Conservation (phyloP, 1,140 invertebrate genomes). For the Onthophagus taurus region DNA sequence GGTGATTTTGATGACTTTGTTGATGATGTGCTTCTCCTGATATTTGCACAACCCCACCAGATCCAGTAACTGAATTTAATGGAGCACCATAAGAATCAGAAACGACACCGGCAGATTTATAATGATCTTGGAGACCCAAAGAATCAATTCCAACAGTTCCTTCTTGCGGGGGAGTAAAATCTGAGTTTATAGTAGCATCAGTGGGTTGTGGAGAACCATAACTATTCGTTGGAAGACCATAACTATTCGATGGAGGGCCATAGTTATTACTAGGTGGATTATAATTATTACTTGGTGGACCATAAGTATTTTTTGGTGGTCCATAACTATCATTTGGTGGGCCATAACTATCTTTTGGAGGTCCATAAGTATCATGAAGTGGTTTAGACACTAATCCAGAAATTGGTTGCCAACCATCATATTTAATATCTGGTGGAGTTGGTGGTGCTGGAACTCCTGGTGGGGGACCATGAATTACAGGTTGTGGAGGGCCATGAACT, state of each 20-base stretch:
- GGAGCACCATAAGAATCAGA: constrained; percentile 36
- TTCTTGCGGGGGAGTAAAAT: constrained; percentile 40
- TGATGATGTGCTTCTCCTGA: constrained; percentile 28
- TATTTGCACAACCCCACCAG: constrained; percentile 30
- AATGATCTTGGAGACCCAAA: constrained; percentile 13
- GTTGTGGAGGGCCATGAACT: constrained; percentile 39
- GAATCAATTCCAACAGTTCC: constrained; percentile 15
- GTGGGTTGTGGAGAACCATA: constrained; percentile 32
- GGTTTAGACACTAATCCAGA: constrained; percentile 46
- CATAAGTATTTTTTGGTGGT: background rate
- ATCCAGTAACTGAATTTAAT: constrained; percentile 34
- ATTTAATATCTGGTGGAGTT: constrained; percentile 63
- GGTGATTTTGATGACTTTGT: constrained; percentile 11
- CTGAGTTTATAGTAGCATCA: constrained; percentile 24
- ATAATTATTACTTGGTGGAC: constrained; percentile 23
- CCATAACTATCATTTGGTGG: background rate
- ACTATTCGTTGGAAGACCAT: no score
- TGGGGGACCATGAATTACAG: constrained; percentile 44
- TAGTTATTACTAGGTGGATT: constrained; percentile 33
- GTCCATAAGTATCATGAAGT: constrained; percentile 32
- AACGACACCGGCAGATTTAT: constrained; percentile 19
- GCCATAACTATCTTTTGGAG: constrained; percentile 23
- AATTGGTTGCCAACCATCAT: constrained; percentile 78
- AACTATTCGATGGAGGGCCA: constrained; percentile 33
- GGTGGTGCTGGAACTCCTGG: constrained; percentile 60